Evolutionary conservation across 2,888 invertebrate species (phyloP), one percentile per base, ranked within the genome.

Genomic region (Perizoma affinitatum): DNA sequence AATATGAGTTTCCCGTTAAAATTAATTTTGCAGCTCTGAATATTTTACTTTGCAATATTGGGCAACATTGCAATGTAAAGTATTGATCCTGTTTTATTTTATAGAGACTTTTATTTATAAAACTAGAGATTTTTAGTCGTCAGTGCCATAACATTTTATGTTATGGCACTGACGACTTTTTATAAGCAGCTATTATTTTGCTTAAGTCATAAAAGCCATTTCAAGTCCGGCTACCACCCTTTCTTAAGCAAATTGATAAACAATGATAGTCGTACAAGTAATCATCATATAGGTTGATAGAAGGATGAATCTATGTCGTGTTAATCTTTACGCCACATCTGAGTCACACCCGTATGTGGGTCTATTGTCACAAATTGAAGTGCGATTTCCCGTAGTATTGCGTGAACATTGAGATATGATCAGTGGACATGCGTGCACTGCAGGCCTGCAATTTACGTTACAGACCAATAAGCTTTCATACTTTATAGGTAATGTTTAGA

Each of bases 331-430:
- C 46, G 46, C 46, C 51, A 9, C 38, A 54, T 54, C 50, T 51
- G 42, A 54, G 42, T 49, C 53, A 61, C 44, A 54, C 50, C 2
- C 34, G 34, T 50, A 57, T 61, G 61, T 52, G 41, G 54, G 50
- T 52, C 58, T 56, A 53, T 52, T 58, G 58, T 58, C 55, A 59
- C 54, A 53, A 58, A 56, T 63, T 48, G 52, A 52, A 48, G 55
- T 49, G 58, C 53, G 45, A 58, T 58, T 58, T 59, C 58, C 58
- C 58, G 55, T 11, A 48, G 52, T 38, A 48, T 62, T 63, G 63
- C 63, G 63, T 63, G 63, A 53, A 63, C 52, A 55, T 58, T 6
- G 41, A 58, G 55, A 58, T 58, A 63, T 55, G 47, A 63, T 63
- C 63, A 54, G 50, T 54, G 50, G 40, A 33, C 52, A 63, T 58